A percentile compares a stretch with the other conserved stretches of the same genome.
Evolutionary conservation across 1,140 invertebrate genomes (phyloP).

Genomic region (Euura lappo): DNA sequence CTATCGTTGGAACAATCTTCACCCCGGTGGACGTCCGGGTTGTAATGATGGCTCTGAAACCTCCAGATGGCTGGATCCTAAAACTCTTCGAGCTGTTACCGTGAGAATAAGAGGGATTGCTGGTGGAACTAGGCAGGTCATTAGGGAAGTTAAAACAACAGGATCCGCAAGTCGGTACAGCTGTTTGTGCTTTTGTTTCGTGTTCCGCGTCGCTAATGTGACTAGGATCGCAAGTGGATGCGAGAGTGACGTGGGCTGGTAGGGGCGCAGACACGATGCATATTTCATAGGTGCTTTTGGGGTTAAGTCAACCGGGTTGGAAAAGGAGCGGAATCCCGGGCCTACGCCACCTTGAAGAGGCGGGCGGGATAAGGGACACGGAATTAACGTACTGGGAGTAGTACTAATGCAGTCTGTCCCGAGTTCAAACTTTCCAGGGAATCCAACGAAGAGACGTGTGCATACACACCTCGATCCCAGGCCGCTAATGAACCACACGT

Average conservation of each 20-base stretch:
- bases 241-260: neutral
- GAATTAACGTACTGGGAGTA: constrained; percentile 4
- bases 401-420: constrained; percentile 2
- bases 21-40: too few relatives aligned
- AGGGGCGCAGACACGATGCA: neutral
- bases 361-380: constrained; percentile 1
- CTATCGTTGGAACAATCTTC: too few relatives aligned
- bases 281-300: constrained; percentile 5
- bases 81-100: neutral
- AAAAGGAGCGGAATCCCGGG: neutral
- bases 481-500: neutral
- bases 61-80: neutral
- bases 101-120: neutral
- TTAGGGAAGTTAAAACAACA: neutral
- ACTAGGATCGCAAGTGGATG: neutral
- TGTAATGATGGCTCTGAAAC: too few relatives aligned
- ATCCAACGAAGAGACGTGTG: neutral
- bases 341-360: neutral
- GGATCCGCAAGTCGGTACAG: neutral
- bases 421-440: neutral
- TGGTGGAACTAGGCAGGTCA: neutral
- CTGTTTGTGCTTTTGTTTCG: constrained; percentile 1
- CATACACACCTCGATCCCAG: neutral
- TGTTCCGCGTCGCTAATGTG: neutral
- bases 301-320: neutral